These are phyloP conservation scores for Limnephilus lunatus DNA, from an alignment of 2,888 invertebrate genomes.

Conservation along the genomic window DNA sequence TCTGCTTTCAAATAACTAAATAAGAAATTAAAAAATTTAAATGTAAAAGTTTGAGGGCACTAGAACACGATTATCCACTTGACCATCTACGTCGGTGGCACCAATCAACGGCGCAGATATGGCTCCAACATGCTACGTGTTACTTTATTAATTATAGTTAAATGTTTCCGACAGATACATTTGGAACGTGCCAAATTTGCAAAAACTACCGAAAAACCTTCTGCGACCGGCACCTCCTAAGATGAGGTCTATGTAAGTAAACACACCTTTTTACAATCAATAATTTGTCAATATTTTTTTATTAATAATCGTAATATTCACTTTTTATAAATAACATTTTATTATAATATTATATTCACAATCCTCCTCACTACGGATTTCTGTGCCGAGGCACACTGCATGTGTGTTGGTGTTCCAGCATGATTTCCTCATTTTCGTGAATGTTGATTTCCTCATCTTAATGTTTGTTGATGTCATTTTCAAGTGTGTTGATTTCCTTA, in stretches of 20 bases:
- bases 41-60: neutral
- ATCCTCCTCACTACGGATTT: too few species aligned
- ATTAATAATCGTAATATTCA: too few species aligned
- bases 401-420: too few species aligned
- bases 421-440: too few species aligned
- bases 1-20: too few species aligned
- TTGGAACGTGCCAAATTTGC: constrained; percentile 76
- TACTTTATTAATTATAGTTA: neutral
- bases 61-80: neutral
- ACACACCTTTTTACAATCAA: neutral
- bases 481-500: too few species aligned
- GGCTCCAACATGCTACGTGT: neutral
- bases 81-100: neutral
- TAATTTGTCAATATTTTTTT: neutral
- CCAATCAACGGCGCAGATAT: neutral
- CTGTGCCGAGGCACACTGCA: too few species aligned
- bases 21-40: too few species aligned
- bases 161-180: constrained; percentile 73
- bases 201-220: constrained; percentile 71
- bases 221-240: constrained; percentile 71
- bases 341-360: neutral
- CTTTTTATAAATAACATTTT: too few species aligned
- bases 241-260: constrained; percentile 79
- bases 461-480: too few species aligned
- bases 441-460: too few species aligned